A percentile compares a stretch with the other conserved stretches of the same genome.
These are phyloP conservation scores for Drosophila mercatorum DNA, from an alignment of 2,888 invertebrate genomes.

Conservation along the genomic window DNA sequence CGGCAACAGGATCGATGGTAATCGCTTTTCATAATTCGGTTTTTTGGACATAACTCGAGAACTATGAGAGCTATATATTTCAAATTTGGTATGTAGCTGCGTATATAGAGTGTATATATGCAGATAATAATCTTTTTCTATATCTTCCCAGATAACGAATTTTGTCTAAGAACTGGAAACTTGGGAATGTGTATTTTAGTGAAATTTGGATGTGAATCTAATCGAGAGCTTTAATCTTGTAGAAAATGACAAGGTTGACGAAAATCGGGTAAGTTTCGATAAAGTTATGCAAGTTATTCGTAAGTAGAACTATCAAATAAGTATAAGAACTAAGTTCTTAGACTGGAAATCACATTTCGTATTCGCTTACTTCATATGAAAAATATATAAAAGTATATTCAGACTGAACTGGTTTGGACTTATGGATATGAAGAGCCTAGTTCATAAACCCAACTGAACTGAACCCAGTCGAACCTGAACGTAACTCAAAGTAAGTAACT, in stretches of 20 bases:
- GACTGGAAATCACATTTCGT: no score
- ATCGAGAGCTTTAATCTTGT: not conserved
- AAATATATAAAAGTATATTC: not conserved
- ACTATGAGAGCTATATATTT: no score
- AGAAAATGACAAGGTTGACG: not conserved
- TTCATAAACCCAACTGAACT: no score
- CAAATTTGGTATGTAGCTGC: not conserved
- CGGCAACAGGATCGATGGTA: not conserved
- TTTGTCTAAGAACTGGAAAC: not conserved
- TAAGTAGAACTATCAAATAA: not conserved
- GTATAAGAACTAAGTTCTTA: not conserved
- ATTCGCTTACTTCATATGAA: not conserved
- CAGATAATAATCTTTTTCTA: not conserved
- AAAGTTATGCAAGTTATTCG: no score
- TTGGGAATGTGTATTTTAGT: not conserved
- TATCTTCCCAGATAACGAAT: rapidly evolving
- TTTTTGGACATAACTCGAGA: not conserved
- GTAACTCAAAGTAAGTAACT: not conserved
- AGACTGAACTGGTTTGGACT: no score
- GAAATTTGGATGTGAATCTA: not conserved
- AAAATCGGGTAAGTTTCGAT: not conserved
- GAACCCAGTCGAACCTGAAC: not conserved
- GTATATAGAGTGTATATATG: rapidly evolving
- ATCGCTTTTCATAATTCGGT: not conserved
- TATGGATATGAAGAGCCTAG: no score